A percentile compares a stretch with the other conserved stretches of the same genome.
phyloP scores from a whole-genome alignment of 2,888 invertebrate species.

The Andrena flavipes region DNA sequence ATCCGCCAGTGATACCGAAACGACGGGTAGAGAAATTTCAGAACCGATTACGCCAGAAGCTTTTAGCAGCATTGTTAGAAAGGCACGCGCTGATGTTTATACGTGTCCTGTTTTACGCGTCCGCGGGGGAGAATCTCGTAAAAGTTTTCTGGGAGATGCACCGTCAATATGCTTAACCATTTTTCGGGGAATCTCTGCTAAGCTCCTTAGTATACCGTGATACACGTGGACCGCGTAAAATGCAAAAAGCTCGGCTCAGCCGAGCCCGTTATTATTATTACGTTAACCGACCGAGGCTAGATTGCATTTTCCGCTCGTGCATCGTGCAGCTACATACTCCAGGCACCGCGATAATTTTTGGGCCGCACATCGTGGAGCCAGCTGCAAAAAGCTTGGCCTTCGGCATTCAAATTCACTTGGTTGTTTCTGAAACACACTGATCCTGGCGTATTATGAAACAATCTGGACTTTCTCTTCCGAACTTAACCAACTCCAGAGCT shows the following conservation, averaged over 20 bases:
- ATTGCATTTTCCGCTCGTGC: conserved; percentile 48
- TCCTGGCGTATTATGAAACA: background rate
- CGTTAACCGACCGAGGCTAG: conserved; percentile 34
- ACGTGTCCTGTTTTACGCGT: conserved; percentile 55
- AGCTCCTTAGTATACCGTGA: conserved; percentile 44
- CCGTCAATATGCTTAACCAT: conserved; percentile 63
- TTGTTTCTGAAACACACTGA: conserved; percentile 47
- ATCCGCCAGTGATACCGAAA: conserved; percentile 1
- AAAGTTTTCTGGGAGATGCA: conserved; percentile 60
- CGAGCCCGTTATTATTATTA: conserved; percentile 52
- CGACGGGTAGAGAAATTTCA: conserved; percentile 21
- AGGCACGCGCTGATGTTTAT: conserved; percentile 33
- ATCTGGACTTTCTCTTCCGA: no score
- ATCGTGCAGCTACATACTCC: conserved; percentile 29
- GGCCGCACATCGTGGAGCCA: conserved; percentile 8
- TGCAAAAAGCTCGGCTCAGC: conserved; percentile 45
- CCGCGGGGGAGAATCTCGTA: conserved; percentile 45
- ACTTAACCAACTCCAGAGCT: background rate
- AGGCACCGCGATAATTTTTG: conserved; percentile 41
- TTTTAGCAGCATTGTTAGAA: conserved; percentile 41
- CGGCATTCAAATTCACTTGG: conserved; percentile 13
- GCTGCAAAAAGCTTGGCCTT: conserved; percentile 20
- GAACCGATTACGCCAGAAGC: conserved; percentile 31
- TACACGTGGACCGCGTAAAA: conserved; percentile 45
- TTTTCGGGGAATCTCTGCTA: conserved; percentile 61